Conservation (phyloP, 2,113 vertebrate species). For the Cebidichthys violaceus region DNA sequence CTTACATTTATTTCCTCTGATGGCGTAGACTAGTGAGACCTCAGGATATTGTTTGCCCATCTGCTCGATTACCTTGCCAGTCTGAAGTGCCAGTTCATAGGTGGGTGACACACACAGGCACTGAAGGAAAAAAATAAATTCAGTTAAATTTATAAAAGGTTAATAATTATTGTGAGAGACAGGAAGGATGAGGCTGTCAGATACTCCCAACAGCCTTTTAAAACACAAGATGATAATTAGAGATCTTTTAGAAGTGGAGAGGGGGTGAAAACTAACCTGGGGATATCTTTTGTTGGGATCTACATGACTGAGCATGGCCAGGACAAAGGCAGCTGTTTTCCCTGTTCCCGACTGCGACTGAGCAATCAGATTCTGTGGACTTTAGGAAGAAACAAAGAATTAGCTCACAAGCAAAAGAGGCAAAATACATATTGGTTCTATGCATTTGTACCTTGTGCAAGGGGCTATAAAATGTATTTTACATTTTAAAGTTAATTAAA, state of each 20-base stretch:
- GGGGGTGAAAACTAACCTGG: constrained; percentile 84
- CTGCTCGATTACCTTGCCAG: constrained; percentile 98
- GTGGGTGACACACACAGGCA: constrained; percentile 98
- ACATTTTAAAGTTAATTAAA: background rate
- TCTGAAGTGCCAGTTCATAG: constrained; percentile 96
- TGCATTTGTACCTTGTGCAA: background rate
- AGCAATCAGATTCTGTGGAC: constrained; percentile 97
- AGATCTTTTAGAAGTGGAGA: background rate
- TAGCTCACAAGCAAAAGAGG: background rate
- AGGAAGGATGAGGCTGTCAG: background rate
- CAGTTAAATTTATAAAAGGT: background rate
- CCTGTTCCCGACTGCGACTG: constrained; percentile 98
- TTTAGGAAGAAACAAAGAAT: constrained; percentile 57
- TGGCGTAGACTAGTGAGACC: constrained; percentile 92
- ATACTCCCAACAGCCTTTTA: background rate
- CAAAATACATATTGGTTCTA: background rate
- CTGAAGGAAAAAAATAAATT: constrained; percentile 75
- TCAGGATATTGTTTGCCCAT: constrained; percentile 95
- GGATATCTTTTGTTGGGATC: constrained; percentile 91
- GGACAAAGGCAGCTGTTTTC: constrained; percentile 96
- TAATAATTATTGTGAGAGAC: background rate
- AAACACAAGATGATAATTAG: background rate
- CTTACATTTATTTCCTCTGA: constrained; percentile 97
- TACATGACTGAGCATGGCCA: constrained; percentile 97
- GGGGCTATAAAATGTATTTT: background rate